Conservation (phyloP, 2,888 invertebrate species). For the Cheilosia impressa region DNA sequence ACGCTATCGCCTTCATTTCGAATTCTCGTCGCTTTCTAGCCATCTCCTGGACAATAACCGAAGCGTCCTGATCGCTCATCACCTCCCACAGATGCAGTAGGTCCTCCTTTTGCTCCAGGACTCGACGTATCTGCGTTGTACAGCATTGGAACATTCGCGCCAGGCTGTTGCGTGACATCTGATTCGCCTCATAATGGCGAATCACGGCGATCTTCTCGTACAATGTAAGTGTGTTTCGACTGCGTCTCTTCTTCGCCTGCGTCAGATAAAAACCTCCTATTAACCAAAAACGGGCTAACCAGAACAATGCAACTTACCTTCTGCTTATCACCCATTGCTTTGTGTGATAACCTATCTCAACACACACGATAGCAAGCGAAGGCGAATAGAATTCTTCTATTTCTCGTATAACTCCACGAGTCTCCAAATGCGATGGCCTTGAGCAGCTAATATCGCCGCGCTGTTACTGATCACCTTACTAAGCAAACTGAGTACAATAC, state of each 20-base stretch:
- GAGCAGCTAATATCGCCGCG: slow-evolving; percentile 42
- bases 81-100: slow-evolving; percentile 80
- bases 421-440: slow-evolving; percentile 45
- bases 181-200: slow-evolving; percentile 82
- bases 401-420: slow-evolving; percentile 15
- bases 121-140: slow-evolving; percentile 82
- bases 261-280: neutral
- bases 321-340: slow-evolving; percentile 50
- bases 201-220: slow-evolving; percentile 83
- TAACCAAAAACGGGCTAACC: neutral
- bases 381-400: slow-evolving; percentile 3
- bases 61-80: slow-evolving; percentile 81
- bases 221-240: slow-evolving; percentile 81
- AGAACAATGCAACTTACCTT: slow-evolving; percentile 31
- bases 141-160: slow-evolving; percentile 83
- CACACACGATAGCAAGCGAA: neutral
- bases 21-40: slow-evolving; percentile 81
- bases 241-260: slow-evolving; percentile 80
- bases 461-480: slow-evolving; percentile 37
- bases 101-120: slow-evolving; percentile 81
- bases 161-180: slow-evolving; percentile 81
- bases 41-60: slow-evolving; percentile 82
- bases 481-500: slow-evolving; percentile 53
- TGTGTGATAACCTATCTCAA: neutral
- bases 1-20: slow-evolving; percentile 82